Evolutionary conservation across 2,888 invertebrate species (phyloP), one percentile per base, ranked within the genome.

Genomic region (Metallyticus violacea): DNA sequence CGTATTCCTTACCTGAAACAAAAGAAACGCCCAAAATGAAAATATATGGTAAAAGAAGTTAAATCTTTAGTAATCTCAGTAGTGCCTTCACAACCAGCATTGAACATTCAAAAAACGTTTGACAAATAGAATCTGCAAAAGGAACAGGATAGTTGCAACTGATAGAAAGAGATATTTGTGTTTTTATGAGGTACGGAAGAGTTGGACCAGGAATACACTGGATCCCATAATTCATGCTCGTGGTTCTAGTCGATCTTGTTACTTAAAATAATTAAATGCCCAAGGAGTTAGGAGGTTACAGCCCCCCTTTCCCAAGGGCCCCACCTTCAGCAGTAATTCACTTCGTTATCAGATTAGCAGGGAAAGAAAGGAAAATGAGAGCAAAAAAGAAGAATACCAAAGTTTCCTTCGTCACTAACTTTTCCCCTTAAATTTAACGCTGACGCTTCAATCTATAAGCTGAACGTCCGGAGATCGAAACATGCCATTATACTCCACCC

Each of bases 191-290:
- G 40, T 15, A 62, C 15, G 15, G 26, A 83, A 77, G 76, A 76
- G 25, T 76, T 27, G 22, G 83, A 9, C 27, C 26, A n/a, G 26
- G 15, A 28, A 28, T 62, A 28, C 77, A 83, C 28, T 83, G 77
- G 83, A 83, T 77, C 78, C 86, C 86, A 76, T 62, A 62, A 62
- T 9, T 62, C 40, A 62, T 62, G 40, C 40, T 62, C 40, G 40
- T 62, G 40, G 40, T 62, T 62, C 15, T 62, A 62, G 40, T 62
- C 40, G 40, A 62, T 62, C 22, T 22, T 62, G 81, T 79, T 86
- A 86, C 81, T 83, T 82, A 86, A 86, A 86, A 86, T 86, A 86
- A 86, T 86, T 82, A 82, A 86, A 86, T 83, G 86, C 80, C 77
- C 81, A 62, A 62, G 40, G 40, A 62, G 40, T 40, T 27, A 81